phyloP scores from a whole-genome alignment of 2,113 vertebrate species.

The Actenoides lindsayi region DNA sequence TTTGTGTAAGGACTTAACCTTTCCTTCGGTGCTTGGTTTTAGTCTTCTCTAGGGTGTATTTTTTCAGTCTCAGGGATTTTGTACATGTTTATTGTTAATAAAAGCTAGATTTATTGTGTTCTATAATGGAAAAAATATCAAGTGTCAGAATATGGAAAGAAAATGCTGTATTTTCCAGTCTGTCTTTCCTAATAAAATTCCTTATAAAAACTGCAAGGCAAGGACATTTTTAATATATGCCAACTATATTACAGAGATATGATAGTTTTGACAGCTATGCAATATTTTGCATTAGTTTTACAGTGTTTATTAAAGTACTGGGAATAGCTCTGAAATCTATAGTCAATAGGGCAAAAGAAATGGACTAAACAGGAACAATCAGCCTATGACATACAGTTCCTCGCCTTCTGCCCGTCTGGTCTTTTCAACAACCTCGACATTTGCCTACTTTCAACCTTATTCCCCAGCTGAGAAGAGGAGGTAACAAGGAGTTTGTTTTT shows the following conservation, averaged over 20 bases:
- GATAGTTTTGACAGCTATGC: neutral
- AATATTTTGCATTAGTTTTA: neutral
- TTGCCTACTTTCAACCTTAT: neutral
- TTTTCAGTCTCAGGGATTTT: neutral
- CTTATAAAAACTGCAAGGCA: neutral
- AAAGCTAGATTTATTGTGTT: constrained; percentile 6
- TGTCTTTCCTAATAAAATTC: neutral
- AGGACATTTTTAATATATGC: neutral
- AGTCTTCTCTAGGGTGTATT: neutral
- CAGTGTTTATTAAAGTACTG: neutral
- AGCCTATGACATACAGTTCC: neutral
- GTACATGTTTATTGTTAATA: neutral
- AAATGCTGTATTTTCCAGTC: neutral
- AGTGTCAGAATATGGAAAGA: neutral
- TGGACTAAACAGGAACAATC: neutral
- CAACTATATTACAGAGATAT: neutral
- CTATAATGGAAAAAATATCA: neutral
- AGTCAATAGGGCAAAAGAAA: neutral
- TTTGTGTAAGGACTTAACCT: neutral
- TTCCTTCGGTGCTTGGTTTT: neutral
- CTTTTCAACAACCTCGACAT: neutral
- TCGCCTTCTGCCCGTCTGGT: neutral
- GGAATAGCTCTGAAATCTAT: neutral
- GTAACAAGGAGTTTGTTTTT: neutral
- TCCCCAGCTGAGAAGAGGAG: neutral